Conservation (phyloP, 2,888 invertebrate species). For the Cryptus armator region DNA sequence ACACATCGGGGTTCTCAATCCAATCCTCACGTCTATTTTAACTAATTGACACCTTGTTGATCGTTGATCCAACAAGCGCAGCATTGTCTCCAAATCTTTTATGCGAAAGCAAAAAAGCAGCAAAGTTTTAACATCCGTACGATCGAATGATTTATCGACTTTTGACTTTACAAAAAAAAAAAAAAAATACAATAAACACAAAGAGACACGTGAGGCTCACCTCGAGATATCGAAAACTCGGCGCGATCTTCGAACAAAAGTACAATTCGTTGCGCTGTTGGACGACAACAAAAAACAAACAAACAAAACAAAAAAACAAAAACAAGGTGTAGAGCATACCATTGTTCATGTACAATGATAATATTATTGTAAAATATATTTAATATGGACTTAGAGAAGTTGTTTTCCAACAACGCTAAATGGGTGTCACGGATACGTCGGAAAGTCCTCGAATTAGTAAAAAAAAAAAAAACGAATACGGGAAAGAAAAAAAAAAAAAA, state of each 20-base stretch:
- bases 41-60: slow-evolving; percentile 82
- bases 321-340: slow-evolving; percentile 81
- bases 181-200: neutral
- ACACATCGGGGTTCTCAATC: slow-evolving; percentile 81
- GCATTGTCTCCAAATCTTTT: slow-evolving; percentile 63
- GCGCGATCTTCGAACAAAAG: slow-evolving; percentile 18
- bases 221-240: slow-evolving; percentile 17
- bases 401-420: slow-evolving; percentile 80
- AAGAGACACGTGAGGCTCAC: neutral
- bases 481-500: slow-evolving; percentile 24
- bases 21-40: slow-evolving; percentile 82
- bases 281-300: slow-evolving; percentile 74
- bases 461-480: slow-evolving; percentile 42
- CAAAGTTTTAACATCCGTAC: slow-evolving; percentile 8
- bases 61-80: slow-evolving; percentile 81
- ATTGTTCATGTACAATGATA: slow-evolving; percentile 84
- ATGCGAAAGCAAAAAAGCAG: neutral
- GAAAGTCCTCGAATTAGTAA: slow-evolving; percentile 57
- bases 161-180: neutral
- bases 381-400: slow-evolving; percentile 82
- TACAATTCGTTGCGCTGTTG: slow-evolving; percentile 75
- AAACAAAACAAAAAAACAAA: neutral
- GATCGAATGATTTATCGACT: neutral
- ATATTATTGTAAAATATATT: slow-evolving; percentile 85
- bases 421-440: slow-evolving; percentile 25